A percentile compares a stretch with the other conserved stretches of the same genome.
These are phyloP conservation scores for Tortricodes alternella DNA, from an alignment of 2,888 invertebrate species.

Conservation along the genomic window DNA sequence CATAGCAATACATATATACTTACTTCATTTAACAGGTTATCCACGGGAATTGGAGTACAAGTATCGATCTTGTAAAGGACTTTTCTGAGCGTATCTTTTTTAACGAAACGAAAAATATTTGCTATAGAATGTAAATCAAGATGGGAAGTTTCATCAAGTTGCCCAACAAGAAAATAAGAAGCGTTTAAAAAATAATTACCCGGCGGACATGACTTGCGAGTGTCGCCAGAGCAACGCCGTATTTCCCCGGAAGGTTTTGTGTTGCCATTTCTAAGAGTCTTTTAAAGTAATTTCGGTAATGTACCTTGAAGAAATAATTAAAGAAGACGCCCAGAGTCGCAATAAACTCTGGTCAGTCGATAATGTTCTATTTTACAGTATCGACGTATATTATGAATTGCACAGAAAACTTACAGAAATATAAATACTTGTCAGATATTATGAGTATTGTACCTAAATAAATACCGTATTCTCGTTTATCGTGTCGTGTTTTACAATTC, in stretches of 20 bases:
- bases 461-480: no score
- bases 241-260: slow-evolving; percentile 11
- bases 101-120: slow-evolving; percentile 57
- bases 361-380: no score
- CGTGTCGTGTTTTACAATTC: neutral
- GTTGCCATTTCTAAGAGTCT: slow-evolving; percentile 17
- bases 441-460: no score
- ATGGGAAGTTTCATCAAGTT: slow-evolving; percentile 48
- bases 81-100: slow-evolving; percentile 59
- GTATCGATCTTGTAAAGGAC: slow-evolving; percentile 19
- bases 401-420: no score
- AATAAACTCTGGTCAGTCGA: neutral
- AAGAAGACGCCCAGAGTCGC: neutral
- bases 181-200: slow-evolving; percentile 43
- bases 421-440: no score
- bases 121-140: slow-evolving; percentile 65
- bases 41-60: no score
- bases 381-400: no score
- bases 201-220: slow-evolving; percentile 51
- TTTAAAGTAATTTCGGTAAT: slow-evolving; percentile 15
- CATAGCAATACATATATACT: no score
- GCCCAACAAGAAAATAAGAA: slow-evolving; percentile 50
- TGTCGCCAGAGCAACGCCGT: slow-evolving; percentile 23
- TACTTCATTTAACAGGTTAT: neutral
- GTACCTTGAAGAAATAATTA: slow-evolving; percentile 20